These are phyloP conservation scores for Paraescarpia echinospica DNA, from an alignment of 1,140 invertebrate species.

Conservation along the genomic window DNA sequence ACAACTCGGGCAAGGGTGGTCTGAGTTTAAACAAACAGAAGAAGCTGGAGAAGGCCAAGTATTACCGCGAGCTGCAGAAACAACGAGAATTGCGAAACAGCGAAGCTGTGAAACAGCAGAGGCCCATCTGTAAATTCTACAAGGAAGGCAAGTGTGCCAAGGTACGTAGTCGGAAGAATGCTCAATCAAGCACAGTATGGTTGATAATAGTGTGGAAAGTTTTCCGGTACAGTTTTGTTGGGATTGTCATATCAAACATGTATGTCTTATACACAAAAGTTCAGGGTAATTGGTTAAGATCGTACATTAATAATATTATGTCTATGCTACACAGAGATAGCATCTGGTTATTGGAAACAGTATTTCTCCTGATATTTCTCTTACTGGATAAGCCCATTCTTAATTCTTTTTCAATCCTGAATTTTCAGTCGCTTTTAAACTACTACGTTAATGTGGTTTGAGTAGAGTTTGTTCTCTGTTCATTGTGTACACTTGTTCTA, in stretches of 20 bases:
- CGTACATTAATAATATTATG: no score
- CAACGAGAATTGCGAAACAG: constrained; percentile 61
- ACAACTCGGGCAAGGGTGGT: background rate
- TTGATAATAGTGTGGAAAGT: background rate
- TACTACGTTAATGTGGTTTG: background rate
- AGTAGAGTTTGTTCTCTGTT: background rate
- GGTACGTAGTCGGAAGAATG: constrained; percentile 47
- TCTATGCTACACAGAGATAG: no score
- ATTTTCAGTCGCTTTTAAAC: no score
- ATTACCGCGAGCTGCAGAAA: constrained; percentile 16
- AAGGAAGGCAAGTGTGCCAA: constrained; percentile 87
- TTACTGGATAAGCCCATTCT: no score
- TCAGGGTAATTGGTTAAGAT: no score
- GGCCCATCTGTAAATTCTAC: constrained; percentile 71
- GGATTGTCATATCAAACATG: no score
- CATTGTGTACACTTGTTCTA: constrained; percentile 19
- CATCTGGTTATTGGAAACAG: no score
- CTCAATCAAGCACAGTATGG: background rate
- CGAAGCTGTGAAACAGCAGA: constrained; percentile 27
- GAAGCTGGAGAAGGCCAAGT: constrained; percentile 5
- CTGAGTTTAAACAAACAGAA: constrained; percentile 10
- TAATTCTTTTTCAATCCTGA: no score
- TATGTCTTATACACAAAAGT: no score
- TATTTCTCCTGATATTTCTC: no score
- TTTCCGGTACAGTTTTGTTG: no score